Conservation (phyloP, 1,140 invertebrate genomes). For the Thalassaphorura encarpata region DNA sequence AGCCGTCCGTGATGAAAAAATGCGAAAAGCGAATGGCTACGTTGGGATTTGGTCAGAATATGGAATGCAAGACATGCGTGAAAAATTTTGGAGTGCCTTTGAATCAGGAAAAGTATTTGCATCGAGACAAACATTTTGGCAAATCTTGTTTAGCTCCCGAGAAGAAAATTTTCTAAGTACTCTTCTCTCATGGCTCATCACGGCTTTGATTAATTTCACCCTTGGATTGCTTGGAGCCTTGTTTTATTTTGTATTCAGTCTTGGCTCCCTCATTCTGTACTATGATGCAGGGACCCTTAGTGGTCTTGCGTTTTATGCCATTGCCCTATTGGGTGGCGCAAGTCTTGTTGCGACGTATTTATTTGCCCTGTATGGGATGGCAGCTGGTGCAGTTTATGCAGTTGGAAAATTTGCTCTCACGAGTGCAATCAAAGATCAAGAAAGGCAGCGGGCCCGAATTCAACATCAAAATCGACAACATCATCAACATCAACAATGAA, state of each 20-base stretch:
- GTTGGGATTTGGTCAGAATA: slow-evolving; percentile 18
- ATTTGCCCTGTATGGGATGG: slow-evolving; percentile 1
- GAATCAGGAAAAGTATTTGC: slow-evolving; percentile 18
- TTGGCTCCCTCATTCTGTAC: slow-evolving; percentile 2
- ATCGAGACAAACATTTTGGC: slow-evolving; percentile 11
- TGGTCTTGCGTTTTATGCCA: neutral
- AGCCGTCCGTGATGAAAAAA: neutral
- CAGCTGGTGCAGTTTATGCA: slow-evolving; percentile 1
- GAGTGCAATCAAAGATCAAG: neutral
- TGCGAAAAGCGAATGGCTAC: slow-evolving; percentile 5
- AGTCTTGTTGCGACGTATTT: slow-evolving; percentile 17
- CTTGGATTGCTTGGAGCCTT: slow-evolving; percentile 9
- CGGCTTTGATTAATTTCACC: slow-evolving; percentile 11
- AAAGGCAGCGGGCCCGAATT: neutral
- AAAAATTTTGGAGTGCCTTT: slow-evolving; percentile 10
- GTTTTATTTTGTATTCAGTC: slow-evolving; percentile 9
- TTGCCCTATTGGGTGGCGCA: slow-evolving; percentile 3
- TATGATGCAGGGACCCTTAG: slow-evolving; percentile 1
- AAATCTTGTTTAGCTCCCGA: slow-evolving; percentile 6
- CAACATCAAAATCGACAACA: too few species aligned
- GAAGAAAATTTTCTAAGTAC: neutral
- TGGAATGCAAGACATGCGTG: neutral
- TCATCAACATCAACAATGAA: too few species aligned
- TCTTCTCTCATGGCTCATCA: slow-evolving; percentile 4
- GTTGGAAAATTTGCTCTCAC: neutral